Percentiles rank a stretch among this genome's conserved stretches.
Conservation (phyloP, 2,113 vertebrate species). For the Orientallactaga bullata region DNA sequence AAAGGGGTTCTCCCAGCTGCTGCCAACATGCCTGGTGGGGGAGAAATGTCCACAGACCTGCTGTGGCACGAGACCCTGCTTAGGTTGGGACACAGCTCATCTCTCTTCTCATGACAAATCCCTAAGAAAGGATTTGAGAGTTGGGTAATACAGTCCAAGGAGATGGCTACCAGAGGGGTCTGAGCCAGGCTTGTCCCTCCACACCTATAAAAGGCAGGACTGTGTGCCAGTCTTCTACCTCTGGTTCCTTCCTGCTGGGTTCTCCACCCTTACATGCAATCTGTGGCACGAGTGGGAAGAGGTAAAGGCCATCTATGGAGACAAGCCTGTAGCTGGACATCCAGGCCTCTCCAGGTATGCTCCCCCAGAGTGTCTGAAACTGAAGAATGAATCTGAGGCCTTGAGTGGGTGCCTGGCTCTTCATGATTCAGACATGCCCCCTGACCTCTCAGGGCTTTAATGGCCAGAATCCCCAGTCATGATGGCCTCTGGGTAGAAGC, state of each 20-base stretch:
- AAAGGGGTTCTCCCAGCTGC: background rate
- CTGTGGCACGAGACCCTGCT: background rate
- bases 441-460: background rate
- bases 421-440: background rate
- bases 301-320: background rate
- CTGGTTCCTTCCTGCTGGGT: background rate
- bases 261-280: background rate
- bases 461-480: background rate
- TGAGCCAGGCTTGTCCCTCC: background rate
- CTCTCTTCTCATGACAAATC: background rate
- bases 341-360: background rate
- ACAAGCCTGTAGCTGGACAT: background rate
- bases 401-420: background rate
- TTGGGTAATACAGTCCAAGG: background rate
- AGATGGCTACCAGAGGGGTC: fast-evolving
- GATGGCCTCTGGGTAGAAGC: background rate
- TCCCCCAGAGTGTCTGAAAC: background rate
- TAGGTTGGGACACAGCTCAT: background rate
- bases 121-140: background rate
- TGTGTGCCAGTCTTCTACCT: background rate
- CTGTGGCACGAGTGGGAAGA: background rate
- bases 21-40: background rate
- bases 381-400: background rate
- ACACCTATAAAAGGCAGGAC: background rate
- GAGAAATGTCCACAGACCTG: background rate